Evolutionary conservation across 2,797 vertebrate species (phyloP), one percentile per base, ranked within the genome.

Genomic region (Megaceryle alcyon): DNA sequence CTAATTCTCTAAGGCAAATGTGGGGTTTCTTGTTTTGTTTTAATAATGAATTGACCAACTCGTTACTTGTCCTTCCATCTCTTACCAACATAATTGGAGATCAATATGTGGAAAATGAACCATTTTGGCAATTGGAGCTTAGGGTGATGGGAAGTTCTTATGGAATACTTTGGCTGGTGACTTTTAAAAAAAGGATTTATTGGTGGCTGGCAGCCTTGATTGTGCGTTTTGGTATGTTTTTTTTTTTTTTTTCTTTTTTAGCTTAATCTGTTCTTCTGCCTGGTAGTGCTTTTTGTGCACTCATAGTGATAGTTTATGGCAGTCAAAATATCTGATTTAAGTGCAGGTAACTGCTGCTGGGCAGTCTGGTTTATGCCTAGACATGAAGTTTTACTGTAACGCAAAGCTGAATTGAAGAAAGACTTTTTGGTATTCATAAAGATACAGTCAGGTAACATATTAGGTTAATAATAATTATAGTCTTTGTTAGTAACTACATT

Each of bases 1-100:
- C 29, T 31, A 0, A 0, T 51, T 86, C 86, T 59, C 21, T 76
- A 28, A 43, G 59, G 29, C 23, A 44, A 77, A 77, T 28, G 49
- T 28, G 21, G 21, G 46, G 15, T 15, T 51, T 51, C 15, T 15
- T 49, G 22, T 49, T 23, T 28, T 51, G 49, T 51, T 51, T 88
- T 79, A 22, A 10, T 7, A 28, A 33, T 31, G 6, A 60, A 48
- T 43, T 54, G 43, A 54, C 37, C 9, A 28, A 21, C 54, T 56
- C 0, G 0, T 64, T 81, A 48, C 9, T 28, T 16, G 1, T 54
- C 53, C 41, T 57, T 3, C 25, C 3, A 1, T 43, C 31, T 89
- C 51, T 35, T 63, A 35, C 5, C n/a, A 35, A 10, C 65, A 78
- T 56, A 71, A 43, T 31, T 61, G 37, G 28, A 65, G 33, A 29